These are phyloP conservation scores for Apis mellifera DNA, from an alignment of 1,140 invertebrate genomes.

Conservation along the genomic window Amel_HAv3.1 CM009932.2:12399001-12399500, in stretches of 20 bases:
- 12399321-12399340: background rate
- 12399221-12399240: conserved; percentile 19
- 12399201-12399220: conserved; percentile 20
- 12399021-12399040: conserved; percentile 50
- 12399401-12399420: background rate
- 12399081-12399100: conserved; percentile 59
- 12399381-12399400: too few relatives aligned
- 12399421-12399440: conserved; percentile 19
- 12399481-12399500: background rate
- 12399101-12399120: conserved; percentile 54
- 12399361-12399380: background rate
- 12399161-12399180: conserved; percentile 35
- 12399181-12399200: conserved; percentile 7
- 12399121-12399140: background rate
- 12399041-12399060: conserved; percentile 35
- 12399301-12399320: too few relatives aligned
- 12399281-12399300: too few relatives aligned
- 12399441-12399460: conserved; percentile 17
- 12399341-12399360: background rate
- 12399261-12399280: too few relatives aligned
- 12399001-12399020: conserved; percentile 61
- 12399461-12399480: background rate
- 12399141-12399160: conserved; percentile 38
- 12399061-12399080: conserved; percentile 18
- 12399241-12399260: background rate